Conservation (phyloP, 2,113 vertebrate species). For the Eptesicus fuscus region DNA sequence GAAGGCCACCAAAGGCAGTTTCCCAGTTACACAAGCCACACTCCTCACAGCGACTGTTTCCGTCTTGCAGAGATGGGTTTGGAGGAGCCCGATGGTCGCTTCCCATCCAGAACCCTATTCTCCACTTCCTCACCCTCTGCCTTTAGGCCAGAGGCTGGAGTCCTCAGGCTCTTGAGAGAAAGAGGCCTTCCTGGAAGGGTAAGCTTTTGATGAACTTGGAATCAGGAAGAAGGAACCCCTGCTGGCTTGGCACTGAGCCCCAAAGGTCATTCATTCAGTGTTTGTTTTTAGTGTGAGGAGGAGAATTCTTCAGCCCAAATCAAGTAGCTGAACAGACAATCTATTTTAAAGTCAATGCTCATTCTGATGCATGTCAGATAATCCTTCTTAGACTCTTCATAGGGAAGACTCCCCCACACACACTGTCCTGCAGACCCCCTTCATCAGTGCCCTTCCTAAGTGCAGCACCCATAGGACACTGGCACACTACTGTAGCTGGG, state of each 20-base stretch:
- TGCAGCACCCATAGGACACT: background rate
- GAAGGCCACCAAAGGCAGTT: background rate
- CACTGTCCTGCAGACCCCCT: background rate
- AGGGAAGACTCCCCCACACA: background rate
- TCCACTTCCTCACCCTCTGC: background rate
- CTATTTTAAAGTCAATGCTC: background rate
- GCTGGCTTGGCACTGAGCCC: background rate
- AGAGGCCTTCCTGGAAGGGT: background rate
- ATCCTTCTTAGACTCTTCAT: background rate
- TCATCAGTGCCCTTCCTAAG: background rate
- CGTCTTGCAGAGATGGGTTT: background rate
- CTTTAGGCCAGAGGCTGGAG: background rate
- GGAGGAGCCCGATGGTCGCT: background rate
- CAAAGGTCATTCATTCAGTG: background rate
- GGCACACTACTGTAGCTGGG: background rate
- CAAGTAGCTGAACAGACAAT: background rate
- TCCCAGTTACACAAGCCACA: background rate
- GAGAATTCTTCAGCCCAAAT: background rate
- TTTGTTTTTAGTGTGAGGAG: background rate
- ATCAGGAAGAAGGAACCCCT: background rate
- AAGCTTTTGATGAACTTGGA: background rate
- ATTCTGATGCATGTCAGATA: background rate
- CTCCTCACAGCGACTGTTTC: background rate
- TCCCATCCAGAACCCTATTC: background rate
- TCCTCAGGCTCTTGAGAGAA: background rate